Evolutionary conservation across 2,113 vertebrate species (phyloP).

Genomic region (Pyrgilauda ruficollis): DNA sequence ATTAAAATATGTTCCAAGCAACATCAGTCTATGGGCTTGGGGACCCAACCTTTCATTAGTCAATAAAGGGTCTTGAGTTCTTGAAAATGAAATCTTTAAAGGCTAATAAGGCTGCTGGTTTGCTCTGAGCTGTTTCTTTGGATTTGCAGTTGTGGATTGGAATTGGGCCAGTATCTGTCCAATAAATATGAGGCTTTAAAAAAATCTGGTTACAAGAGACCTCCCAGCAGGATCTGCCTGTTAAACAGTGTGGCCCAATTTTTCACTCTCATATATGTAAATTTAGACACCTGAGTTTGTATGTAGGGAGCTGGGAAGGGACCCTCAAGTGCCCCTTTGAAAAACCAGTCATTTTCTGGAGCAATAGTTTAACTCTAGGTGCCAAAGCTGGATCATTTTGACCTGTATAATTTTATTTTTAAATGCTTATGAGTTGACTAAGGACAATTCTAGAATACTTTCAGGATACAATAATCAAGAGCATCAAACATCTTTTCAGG

Average conservation of each 20-base stretch:
- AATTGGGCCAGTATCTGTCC: constrained; percentile 44
- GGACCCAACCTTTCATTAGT: constrained; percentile 65
- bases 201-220: constrained; percentile 14
- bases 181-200: constrained; percentile 46
- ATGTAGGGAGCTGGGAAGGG: neutral
- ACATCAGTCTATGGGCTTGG: constrained; percentile 58
- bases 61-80: constrained; percentile 64
- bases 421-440: neutral
- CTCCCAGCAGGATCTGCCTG: constrained; percentile 11
- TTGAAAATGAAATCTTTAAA: constrained; percentile 70
- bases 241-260: neutral
- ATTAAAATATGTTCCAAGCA: constrained; percentile 65
- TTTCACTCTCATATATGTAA: neutral
- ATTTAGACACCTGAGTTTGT: neutral
- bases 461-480: neutral
- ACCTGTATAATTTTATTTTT: neutral
- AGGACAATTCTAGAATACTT: neutral
- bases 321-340: neutral
- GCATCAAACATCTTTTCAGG: neutral
- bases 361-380: neutral
- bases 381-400: neutral
- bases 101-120: constrained; percentile 59
- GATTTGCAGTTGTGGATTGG: constrained; percentile 51
- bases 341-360: neutral
- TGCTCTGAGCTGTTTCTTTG: constrained; percentile 50